Evolutionary conservation across 2,888 invertebrate species (phyloP), one percentile per base, ranked within the genome.

Genomic region (Coecobrya sp.): DNA sequence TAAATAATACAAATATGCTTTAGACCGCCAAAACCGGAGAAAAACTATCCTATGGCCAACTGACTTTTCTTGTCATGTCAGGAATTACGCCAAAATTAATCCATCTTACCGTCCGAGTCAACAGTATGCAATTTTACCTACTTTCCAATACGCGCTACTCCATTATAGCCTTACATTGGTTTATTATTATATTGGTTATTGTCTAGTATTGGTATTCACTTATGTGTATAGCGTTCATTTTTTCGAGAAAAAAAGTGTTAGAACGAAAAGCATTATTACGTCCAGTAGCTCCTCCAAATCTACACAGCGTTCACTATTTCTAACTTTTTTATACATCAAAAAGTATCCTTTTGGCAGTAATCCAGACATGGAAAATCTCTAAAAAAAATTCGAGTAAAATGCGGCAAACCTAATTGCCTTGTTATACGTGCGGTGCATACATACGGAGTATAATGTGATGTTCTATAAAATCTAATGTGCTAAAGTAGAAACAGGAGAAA

Each of bases 341-440:
- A 90, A 90, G 85, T 90, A 86, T 91, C 86, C 45, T 87, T 87
- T 73, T 92, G 92, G 92, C 92, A 92, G 73, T 92, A 92, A 92
- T 92, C 92, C 92, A 92, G 88, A 92, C 88, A 84, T 65, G 68
- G 68, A 86, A 87, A 88, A 88, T 88, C 87, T 88, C 87, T 84
- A 81, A 84, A 85, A n/a, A 91, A 76, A 86, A 84, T 62, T 86
- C 84, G 65, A 82, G 84, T 87, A 92, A 88, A 89, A 92, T 92
- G 92, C 92, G 92, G 92, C 92, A 92, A 93, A 89, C 91, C 92
- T 93, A 93, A 93, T 93, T 93, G 93, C 93, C 93, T 92, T 92
- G 91, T 93, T 93, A 93, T 91, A 93, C 93, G 93, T 92, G 89
- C 62, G 82, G 86, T 92, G 93, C 91, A 93, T 93, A 86, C 93